These are phyloP conservation scores for Sceliomorpha sp. DNA, from an alignment of 2,888 invertebrate species.

Conservation along the genomic window DNA sequence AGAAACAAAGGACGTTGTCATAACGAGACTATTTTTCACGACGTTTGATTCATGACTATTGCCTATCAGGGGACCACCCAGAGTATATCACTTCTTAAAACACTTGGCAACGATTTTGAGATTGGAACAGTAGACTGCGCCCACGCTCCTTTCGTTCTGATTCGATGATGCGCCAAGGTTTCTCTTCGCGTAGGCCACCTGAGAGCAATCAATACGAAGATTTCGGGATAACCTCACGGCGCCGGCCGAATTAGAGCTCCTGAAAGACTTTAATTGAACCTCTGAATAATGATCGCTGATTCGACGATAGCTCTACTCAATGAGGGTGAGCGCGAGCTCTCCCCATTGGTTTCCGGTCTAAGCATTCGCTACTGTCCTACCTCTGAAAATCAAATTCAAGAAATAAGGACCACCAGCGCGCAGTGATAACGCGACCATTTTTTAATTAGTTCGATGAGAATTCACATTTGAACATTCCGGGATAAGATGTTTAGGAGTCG, in stretches of 20 bases:
- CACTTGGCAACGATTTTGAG: conserved; percentile 70
- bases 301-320: conserved; percentile 58
- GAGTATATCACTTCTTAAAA: conserved; percentile 71
- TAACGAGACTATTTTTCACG: conserved; percentile 63
- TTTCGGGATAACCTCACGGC: conserved; percentile 73
- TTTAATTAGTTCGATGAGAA: too few relatives aligned
- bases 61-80: conserved; percentile 73
- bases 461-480: too few relatives aligned
- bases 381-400: conserved; percentile 36
- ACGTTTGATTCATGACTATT: conserved; percentile 74
- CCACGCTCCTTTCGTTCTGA: conserved; percentile 67
- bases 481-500: too few relatives aligned
- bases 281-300: conserved; percentile 78
- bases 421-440: conserved; percentile 44
- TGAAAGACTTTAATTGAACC: conserved; percentile 77
- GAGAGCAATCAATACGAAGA: conserved; percentile 75
- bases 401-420: conserved; percentile 48
- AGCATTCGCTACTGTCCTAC: conserved; percentile 44
- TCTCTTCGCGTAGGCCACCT: conserved; percentile 64
- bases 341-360: conserved; percentile 43
- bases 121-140: conserved; percentile 73
- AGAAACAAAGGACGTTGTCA: conserved; percentile 56
- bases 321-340: conserved; percentile 47
- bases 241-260: conserved; percentile 75
- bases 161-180: conserved; percentile 65